These are phyloP conservation scores for Scaptomyza montana DNA, from an alignment of 1,140 invertebrate species.

Conservation along the genomic window DNA sequence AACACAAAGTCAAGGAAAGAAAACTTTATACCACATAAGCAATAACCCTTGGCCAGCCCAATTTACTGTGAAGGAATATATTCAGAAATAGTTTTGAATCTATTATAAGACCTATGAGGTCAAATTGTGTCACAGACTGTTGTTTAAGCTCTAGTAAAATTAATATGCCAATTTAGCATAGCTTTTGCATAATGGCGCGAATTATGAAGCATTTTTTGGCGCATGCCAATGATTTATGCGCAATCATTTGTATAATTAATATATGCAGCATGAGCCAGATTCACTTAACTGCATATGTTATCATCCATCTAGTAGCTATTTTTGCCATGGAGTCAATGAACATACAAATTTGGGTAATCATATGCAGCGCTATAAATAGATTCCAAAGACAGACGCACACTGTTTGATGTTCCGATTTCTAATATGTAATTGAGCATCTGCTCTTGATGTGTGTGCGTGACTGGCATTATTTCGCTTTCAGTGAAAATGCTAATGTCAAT, in stretches of 20 bases:
- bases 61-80: conserved; percentile 19
- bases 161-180: conserved; percentile 13
- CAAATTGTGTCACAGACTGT: conserved; percentile 3
- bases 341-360: conserved; percentile 25
- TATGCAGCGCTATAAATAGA: neutral
- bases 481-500: conserved; percentile 2
- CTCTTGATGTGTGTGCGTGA: conserved; percentile 2
- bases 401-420: neutral
- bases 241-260: conserved; percentile 60
- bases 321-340: neutral
- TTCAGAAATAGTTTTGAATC: conserved; percentile 54
- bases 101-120: conserved; percentile 30
- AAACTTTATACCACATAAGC: conserved; percentile 12
- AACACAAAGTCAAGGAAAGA: neutral
- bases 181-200: neutral
- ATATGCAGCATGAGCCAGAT: conserved; percentile 8
- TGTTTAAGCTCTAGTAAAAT: conserved; percentile 23
- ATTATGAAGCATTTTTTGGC: conserved; percentile 31
- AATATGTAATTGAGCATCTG: no score
- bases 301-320: neutral
- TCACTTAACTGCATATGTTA: conserved; percentile 1
- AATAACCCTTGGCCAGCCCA: conserved; percentile 18
- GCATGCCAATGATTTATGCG: conserved; percentile 63
- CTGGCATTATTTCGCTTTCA: neutral
- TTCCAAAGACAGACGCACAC: conserved; percentile 8